Conservation (phyloP, 2,113 vertebrate species). For the Colaptes auratus region DNA sequence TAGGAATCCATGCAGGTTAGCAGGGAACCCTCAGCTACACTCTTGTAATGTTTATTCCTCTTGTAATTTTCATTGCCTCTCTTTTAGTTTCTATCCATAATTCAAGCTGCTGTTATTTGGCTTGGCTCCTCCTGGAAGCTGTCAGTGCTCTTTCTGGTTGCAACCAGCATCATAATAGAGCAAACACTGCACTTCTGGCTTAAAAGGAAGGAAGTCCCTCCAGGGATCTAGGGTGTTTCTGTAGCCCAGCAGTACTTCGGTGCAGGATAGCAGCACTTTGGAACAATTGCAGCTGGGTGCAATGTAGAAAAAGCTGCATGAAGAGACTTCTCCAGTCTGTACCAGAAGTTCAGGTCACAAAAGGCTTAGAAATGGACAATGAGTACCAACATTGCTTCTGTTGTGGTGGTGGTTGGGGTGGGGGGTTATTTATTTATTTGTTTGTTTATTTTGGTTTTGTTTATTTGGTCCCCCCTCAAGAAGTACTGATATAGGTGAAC, state of each 20-base stretch:
- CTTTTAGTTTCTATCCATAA: neutral
- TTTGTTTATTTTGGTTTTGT: no score
- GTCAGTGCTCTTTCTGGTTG: neutral
- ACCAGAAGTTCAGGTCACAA: neutral
- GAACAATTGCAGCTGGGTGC: neutral
- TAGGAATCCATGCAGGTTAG: neutral
- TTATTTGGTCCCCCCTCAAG: accelerated
- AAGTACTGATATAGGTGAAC: neutral
- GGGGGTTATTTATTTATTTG: no score
- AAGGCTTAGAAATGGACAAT: neutral
- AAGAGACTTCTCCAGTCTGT: neutral
- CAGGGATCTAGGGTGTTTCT: neutral
- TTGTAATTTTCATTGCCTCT: neutral
- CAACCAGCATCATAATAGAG: neutral
- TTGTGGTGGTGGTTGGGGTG: no score
- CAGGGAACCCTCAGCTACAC: neutral
- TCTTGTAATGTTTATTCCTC: neutral
- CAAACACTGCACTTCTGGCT: neutral
- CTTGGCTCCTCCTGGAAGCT: neutral
- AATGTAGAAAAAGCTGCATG: neutral
- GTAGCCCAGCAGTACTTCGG: neutral
- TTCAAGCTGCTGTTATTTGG: neutral
- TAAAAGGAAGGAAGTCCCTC: neutral
- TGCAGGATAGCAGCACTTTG: neutral
- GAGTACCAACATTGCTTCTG: neutral